A percentile compares a stretch with the other conserved stretches of the same genome.
Evolutionary conservation across 2,113 vertebrate genomes (phyloP).

Genomic region (Chloropsis hardwickii): DNA sequence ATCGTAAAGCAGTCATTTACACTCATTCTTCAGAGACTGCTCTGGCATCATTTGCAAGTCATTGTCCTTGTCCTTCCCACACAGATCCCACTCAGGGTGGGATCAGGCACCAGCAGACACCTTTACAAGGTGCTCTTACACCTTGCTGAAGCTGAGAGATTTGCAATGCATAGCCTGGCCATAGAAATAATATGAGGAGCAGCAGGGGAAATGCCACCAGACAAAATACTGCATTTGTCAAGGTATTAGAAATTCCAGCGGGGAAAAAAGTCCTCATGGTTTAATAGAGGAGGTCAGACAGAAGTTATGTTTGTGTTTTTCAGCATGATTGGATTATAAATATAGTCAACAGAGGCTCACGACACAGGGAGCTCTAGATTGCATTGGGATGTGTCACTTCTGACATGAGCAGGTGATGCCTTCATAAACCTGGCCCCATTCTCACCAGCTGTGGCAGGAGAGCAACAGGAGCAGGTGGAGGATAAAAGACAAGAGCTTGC

Average conservation of each 20-base stretch:
- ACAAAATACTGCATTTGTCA: background rate
- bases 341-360: background rate
- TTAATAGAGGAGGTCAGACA: background rate
- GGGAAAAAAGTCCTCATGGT: background rate
- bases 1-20: background rate
- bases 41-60: background rate
- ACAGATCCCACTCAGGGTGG: background rate
- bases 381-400: background rate
- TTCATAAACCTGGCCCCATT: background rate
- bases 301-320: background rate
- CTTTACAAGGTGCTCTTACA: background rate
- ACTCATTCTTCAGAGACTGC: background rate
- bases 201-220: background rate
- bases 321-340: constrained; percentile 42
- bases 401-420: background rate
- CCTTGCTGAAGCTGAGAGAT: background rate
- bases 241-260: background rate
- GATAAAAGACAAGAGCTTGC: background rate
- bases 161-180: background rate
- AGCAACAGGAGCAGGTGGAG: background rate
- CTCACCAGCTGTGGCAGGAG: background rate
- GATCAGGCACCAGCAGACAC: background rate
- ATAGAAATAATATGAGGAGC: background rate
- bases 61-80: background rate
- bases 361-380: background rate